Conservation (phyloP, 2,113 vertebrate genomes). For the Lonchura striata region DNA sequence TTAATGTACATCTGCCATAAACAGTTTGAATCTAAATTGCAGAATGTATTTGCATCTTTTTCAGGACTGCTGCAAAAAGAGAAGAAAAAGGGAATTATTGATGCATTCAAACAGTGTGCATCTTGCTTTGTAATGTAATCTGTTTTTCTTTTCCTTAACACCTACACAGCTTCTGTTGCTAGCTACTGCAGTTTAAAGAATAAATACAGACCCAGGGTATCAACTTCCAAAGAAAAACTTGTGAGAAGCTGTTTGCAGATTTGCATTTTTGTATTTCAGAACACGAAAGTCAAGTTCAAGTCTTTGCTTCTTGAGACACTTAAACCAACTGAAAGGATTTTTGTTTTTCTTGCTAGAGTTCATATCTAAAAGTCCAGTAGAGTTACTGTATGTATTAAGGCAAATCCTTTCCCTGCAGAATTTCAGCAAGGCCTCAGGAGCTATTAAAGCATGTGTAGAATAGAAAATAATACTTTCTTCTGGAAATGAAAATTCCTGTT, state of each 20-base stretch:
- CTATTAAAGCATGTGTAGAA: neutral
- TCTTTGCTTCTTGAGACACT: neutral
- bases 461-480: neutral
- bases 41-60: conserved; percentile 37
- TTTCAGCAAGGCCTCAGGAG: neutral
- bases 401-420: neutral
- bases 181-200: conserved; percentile 48
- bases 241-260: conserved; percentile 19
- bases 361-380: neutral
- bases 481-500: neutral
- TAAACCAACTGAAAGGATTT: neutral
- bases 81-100: conserved; percentile 48
- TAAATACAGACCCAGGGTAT: conserved; percentile 27
- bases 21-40: neutral
- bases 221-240: conserved; percentile 29
- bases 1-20: conserved; percentile 51
- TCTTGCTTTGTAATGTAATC: conserved; percentile 58
- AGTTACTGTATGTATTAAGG: neutral
- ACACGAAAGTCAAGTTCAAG: neutral
- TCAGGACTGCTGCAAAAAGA: neutral
- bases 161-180: conserved; percentile 71
- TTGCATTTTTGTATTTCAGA: conserved; percentile 31
- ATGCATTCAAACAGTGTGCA: conserved; percentile 43
- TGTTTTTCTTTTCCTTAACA: conserved; percentile 58
- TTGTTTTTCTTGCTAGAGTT: neutral